phyloP scores from a whole-genome alignment of 2,888 invertebrate genomes.

The Notocelia uddmanniana region DNA sequence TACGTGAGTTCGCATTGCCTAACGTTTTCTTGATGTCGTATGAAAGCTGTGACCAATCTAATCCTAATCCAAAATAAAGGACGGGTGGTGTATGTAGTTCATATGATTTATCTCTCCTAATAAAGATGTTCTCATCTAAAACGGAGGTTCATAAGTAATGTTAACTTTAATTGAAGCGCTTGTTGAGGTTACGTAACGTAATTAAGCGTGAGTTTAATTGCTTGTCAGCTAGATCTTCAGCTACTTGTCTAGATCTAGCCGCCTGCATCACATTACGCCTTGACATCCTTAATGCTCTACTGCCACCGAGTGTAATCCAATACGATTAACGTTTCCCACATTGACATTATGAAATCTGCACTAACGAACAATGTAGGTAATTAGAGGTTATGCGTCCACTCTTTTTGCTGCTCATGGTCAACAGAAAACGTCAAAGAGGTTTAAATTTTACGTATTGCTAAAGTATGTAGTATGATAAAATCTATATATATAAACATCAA shows the following conservation, averaged over 20 bases:
- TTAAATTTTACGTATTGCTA: neutral
- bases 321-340: constrained; percentile 71
- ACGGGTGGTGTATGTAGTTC: neutral
- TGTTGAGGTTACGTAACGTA: constrained; percentile 11
- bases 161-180: constrained; percentile 7
- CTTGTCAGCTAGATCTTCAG: constrained; percentile 29
- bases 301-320: constrained; percentile 66
- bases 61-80: neutral
- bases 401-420: constrained; percentile 9
- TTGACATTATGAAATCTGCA: constrained; percentile 47
- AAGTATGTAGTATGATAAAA: too few species aligned
- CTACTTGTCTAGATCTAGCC: constrained; percentile 46
- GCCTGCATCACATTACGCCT: constrained; percentile 66
- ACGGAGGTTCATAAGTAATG: neutral
- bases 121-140: neutral
- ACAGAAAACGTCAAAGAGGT: constrained; percentile 19
- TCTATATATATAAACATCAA: too few species aligned
- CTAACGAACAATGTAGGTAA: constrained; percentile 30
- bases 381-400: constrained; percentile 30
- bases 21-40: constrained; percentile 3
- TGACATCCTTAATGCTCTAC: constrained; percentile 65
- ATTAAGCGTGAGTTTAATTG: constrained; percentile 7
- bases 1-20: constrained; percentile 30
- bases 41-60: neutral
- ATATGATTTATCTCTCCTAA: constrained; percentile 8